phyloP scores from a whole-genome alignment of 2,113 vertebrate genomes.

The Xenopus borealis region DNA sequence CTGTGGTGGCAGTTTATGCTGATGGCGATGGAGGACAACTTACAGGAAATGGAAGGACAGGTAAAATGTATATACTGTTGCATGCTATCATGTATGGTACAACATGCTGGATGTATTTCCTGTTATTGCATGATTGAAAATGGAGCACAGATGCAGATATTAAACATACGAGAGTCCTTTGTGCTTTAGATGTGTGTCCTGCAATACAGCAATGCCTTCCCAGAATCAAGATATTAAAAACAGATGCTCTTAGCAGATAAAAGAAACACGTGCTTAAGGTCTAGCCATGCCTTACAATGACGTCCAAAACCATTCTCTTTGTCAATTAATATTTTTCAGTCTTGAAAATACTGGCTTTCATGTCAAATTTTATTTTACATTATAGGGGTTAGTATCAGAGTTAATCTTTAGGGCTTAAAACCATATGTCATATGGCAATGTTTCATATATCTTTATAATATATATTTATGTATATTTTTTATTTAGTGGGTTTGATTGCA shows the following conservation, averaged over 20 bases:
- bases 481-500: slow-evolving; percentile 79
- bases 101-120: neutral
- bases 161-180: neutral
- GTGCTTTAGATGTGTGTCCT: neutral
- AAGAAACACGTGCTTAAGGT: neutral
- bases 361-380: neutral
- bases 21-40: slow-evolving; percentile 85
- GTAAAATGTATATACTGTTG: slow-evolving; percentile 56
- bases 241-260: slow-evolving; percentile 2
- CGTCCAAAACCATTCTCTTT: neutral
- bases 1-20: slow-evolving; percentile 83
- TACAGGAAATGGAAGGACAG: slow-evolving; percentile 83
- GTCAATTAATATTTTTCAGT: neutral
- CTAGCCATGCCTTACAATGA: neutral
- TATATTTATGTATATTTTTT: neutral
- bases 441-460: too few relatives aligned
- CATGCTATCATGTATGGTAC: neutral
- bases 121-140: slow-evolving; percentile 1
- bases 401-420: too few relatives aligned
- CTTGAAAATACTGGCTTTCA: neutral
- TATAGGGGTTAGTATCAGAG: too few relatives aligned
- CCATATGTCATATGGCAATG: too few relatives aligned
- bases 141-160: neutral
- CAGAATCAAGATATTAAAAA: neutral
- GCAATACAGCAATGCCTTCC: neutral